Evolutionary conservation across 1,140 invertebrate species (phyloP).

Genomic region (Luehdorfia chinensis): DNA sequence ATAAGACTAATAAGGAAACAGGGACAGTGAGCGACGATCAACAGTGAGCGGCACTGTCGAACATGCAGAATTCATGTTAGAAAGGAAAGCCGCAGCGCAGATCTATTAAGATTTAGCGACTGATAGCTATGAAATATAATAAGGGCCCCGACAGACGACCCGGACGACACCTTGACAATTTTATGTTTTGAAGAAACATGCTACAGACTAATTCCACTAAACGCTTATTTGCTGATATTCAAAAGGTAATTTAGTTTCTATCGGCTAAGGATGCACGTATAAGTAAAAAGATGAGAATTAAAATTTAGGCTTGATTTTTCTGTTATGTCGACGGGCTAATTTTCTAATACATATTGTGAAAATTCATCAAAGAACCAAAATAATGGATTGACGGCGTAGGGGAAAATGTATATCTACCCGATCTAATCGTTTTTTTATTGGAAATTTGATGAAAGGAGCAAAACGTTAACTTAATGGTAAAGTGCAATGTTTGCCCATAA

Average conservation of each 20-base stretch:
- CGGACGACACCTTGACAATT: not conserved
- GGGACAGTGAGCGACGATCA: conserved; percentile 2
- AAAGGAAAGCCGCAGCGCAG: conserved; percentile 1
- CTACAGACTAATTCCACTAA: not conserved
- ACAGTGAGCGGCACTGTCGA: not conserved
- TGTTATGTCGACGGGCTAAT: not conserved
- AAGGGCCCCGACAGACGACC: not conserved
- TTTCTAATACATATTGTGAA: too few relatives aligned
- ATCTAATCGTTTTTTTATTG: too few relatives aligned
- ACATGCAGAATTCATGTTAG: conserved; percentile 4
- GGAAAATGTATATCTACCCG: too few relatives aligned
- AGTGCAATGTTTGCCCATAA: too few relatives aligned
- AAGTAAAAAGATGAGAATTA: not conserved
- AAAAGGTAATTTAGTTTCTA: not conserved
- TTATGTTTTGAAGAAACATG: too few relatives aligned
- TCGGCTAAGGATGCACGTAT: too few relatives aligned
- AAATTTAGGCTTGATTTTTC: not conserved
- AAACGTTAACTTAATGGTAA: too few relatives aligned
- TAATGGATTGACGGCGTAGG: too few relatives aligned
- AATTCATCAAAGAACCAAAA: too few relatives aligned
- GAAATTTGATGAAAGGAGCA: too few relatives aligned
- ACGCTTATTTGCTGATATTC: not conserved
- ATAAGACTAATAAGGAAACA: not conserved
- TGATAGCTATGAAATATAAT: conserved; percentile 1
- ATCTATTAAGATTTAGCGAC: conserved; percentile 8